Percentiles rank a stretch among this genome's conserved stretches.
Conservation (phyloP, 1,140 invertebrate genomes). For the Pseudomyrmex cubaensis region DNA sequence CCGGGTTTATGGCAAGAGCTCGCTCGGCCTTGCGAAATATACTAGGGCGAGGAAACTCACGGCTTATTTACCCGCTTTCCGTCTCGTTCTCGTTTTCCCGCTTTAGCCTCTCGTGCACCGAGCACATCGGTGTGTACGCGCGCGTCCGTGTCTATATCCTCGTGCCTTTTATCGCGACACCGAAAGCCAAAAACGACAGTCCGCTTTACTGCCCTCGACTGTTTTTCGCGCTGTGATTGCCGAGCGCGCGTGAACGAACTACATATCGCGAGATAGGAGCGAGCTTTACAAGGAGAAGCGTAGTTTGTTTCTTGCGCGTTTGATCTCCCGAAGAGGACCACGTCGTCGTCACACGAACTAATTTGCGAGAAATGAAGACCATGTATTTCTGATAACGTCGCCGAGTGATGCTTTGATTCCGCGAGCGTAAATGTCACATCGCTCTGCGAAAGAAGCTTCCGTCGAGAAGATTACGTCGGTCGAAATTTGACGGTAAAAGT, state of each 20-base stretch:
- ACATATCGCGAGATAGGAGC: not conserved
- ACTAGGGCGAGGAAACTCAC: conserved; percentile 35
- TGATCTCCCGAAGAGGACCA: not conserved
- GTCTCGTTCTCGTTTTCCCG: not conserved
- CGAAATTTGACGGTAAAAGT: not conserved
- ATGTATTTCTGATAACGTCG: not conserved
- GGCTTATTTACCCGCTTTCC: conserved; percentile 49
- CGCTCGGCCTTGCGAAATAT: conserved; percentile 19
- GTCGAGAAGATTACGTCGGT: not conserved
- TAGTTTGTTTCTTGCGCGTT: not conserved
- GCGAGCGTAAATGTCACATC: not conserved
- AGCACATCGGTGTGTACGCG: not conserved
- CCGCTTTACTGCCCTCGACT: not conserved
- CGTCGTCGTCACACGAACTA: too few relatives aligned
- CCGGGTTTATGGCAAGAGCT: conserved; percentile 64
- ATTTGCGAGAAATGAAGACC: not conserved
- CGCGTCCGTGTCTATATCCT: not conserved
- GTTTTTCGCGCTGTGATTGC: conserved; percentile 13
- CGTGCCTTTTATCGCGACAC: conserved; percentile 47
- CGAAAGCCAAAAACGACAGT: conserved; percentile 40
- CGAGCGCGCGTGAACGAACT: conserved; percentile 8
- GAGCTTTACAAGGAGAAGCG: not conserved
- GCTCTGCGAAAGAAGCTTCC: not conserved
- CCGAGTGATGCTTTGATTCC: not conserved
- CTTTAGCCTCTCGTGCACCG: not conserved